Base-by-base conservation (phyloP, 2,113 vertebrate species). In the Puntigrus tetrazona region DNA sequence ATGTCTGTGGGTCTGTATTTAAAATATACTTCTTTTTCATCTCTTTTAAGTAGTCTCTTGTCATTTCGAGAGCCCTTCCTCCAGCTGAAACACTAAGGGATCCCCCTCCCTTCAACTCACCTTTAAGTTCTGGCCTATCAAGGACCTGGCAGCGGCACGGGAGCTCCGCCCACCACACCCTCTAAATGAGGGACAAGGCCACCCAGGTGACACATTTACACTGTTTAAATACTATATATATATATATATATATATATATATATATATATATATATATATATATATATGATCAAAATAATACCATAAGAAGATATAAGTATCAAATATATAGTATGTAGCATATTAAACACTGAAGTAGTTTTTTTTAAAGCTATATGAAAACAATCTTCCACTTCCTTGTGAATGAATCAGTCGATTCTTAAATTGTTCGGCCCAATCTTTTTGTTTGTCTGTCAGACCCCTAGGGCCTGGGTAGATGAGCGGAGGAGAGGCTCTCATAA, bases 391-490 rank as follows among this genome's bases (percentile, higher is more conserved):
- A 18, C 65, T 38, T 20, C 34, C 34, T 34, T 38, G 20, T 38
- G 65, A 69, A 38, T 69, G 65, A 69, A 69, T 34, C 65, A 38
- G 18, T 69, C 34, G 3, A 7, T 69, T 20, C 34, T 38, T 69
- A 9, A 38, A 38, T 38, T 69, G 9, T n/a, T 69, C 10, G 36
- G 3, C 38, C 34, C 65, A 36, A 9, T n/a, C 18, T 38, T 34
- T 13, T 73, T n/a, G 65, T 72, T 8, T 41, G 1, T 79, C 22
- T 45, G 90, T 79, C 82, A 96, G 95, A 96, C 96, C 74, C 95
- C 96, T 91, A 95, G 93, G 92, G 95, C 95, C 86, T 96, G 96
- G 96, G 95, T 95, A 85, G 95, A 96, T 93, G 96, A 96, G 85
- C 95, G 95, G 92, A 96, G 96, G 90, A 96, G 94, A 92, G 95